Evolutionary conservation across 2,888 invertebrate genomes (phyloP), one percentile per base, ranked within the genome.

Genomic region (Stomorhina lunata): DNA sequence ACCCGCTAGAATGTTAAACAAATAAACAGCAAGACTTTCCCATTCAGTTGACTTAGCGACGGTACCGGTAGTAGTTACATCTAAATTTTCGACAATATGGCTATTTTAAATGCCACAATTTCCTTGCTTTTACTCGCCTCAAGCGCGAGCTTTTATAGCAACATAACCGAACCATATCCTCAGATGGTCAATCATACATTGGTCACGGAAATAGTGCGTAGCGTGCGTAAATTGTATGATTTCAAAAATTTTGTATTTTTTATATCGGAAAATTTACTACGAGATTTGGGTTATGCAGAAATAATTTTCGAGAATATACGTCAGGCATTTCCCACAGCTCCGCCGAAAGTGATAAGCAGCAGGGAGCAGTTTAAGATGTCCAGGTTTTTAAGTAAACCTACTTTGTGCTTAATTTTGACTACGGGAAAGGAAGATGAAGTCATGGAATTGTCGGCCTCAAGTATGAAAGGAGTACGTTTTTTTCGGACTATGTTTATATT

Each of bases 181-280:
- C 81, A 84, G 12, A 40, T 55, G 45, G 77, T 88, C 1, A 85
- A 85, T 43, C 85, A 71, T 5, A 75, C 61, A 0, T 86, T 88
- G 34, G 61, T 88, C 0, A 69, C 88, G 3, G 73, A 87, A 2
- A 29, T 89, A 5, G 34, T 89, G n/a, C 40, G 34, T 1, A 76
- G 80, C 12, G 69, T 89, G 17, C 69, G 87, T 43, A 63, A 81
- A 3, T 17, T 84, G 10, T 85, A 86, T 50, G 68, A 83, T 3
- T 89, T 89, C 15, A 85, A 85, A 55, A 89, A 87, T 63, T 85
- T 88, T 12, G 82, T 89, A 0, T 87, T 89, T n/a, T 89, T 86
- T 50, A 83, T 89, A 66, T 87, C 89, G 45, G 86, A 88, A 40
- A 53, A 83, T 10, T 61, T 89, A n/a, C 71, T 84, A n/a, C 17